A percentile compares a stretch with the other conserved stretches of the same genome.
phyloP scores from a whole-genome alignment of 2,888 invertebrate genomes.

The Strigamia transsilvanica region DNA sequence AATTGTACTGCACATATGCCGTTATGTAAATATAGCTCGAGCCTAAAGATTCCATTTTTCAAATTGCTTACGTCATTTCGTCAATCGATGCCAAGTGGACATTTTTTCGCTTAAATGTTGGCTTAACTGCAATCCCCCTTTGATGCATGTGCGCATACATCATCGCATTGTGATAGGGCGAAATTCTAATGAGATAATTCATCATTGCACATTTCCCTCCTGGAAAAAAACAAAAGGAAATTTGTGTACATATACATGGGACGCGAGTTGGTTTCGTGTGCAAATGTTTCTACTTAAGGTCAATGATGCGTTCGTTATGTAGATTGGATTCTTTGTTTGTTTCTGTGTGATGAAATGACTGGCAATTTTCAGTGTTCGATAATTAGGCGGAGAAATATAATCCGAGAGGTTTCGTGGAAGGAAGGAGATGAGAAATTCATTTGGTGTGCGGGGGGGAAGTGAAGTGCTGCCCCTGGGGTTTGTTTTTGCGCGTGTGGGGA shows the following conservation, averaged over 20 bases:
- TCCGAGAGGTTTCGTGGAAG: too few relatives aligned
- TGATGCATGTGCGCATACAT: neutral
- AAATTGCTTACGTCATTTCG: constrained; percentile 10
- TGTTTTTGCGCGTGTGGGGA: neutral
- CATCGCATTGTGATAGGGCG: neutral
- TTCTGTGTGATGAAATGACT: neutral
- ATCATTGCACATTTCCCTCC: neutral
- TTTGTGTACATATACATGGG: neutral
- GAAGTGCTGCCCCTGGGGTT: neutral
- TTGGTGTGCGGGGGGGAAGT: too few relatives aligned
- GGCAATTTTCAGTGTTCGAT: constrained; percentile 30
- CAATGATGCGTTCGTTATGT: constrained; percentile 35
- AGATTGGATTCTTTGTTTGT: constrained; percentile 14
- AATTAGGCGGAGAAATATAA: neutral
- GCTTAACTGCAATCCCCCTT: neutral
- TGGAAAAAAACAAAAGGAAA: neutral
- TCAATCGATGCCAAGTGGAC: constrained; percentile 7
- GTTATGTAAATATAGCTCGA: constrained; percentile 10
- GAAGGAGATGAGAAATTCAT: too few relatives aligned
- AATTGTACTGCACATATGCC: constrained; percentile 33
- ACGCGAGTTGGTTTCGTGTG: neutral
- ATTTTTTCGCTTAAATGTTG: too few relatives aligned
- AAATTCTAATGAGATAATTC: neutral
- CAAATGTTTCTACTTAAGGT: constrained; percentile 37
- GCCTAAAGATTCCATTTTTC: neutral